Percentiles rank a stretch among this genome's conserved stretches.
Conservation (phyloP, 1,140 invertebrate species). For the Penaeus vannamei region DNA sequence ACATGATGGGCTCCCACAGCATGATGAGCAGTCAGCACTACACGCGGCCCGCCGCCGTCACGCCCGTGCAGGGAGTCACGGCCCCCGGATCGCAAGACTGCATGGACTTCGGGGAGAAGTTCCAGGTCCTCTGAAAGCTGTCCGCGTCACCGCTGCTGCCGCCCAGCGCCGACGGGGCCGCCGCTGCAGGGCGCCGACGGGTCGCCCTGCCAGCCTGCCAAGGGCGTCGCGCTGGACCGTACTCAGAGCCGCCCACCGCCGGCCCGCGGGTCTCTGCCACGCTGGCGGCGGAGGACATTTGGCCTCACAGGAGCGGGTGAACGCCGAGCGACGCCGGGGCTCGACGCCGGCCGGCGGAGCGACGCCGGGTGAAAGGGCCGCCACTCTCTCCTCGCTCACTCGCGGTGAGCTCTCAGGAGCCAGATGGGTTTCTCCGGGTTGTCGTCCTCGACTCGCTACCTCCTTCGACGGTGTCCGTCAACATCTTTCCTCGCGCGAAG, state of each 20-base stretch:
- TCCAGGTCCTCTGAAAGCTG: constrained; percentile 63
- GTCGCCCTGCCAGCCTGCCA: neutral
- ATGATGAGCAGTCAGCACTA: constrained; percentile 62
- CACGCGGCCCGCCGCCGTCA: constrained; percentile 35
- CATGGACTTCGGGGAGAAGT: constrained; percentile 67
- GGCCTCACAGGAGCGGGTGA: too few relatives aligned
- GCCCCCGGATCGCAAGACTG: constrained; percentile 61
- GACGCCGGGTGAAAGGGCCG: neutral
- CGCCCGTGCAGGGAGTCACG: constrained; percentile 53
- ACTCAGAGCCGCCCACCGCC: too few relatives aligned
- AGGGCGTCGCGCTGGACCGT: neutral
- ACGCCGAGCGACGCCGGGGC: neutral
- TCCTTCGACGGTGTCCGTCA: neutral
- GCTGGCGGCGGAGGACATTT: too few relatives aligned
- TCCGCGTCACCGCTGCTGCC: constrained; percentile 17
- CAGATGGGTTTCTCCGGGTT: constrained; percentile 21
- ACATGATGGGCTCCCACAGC: constrained; percentile 62
- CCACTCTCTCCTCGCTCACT: constrained; percentile 47
- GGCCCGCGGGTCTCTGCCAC: too few relatives aligned
- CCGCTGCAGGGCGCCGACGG: neutral
- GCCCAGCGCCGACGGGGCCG: neutral
- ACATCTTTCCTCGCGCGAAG: neutral
- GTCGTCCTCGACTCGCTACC: neutral
- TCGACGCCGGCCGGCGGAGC: neutral
- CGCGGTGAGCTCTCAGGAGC: constrained; percentile 41